Conservation (phyloP, 2,797 vertebrate species). For the Myiotriccus ornatus region DNA sequence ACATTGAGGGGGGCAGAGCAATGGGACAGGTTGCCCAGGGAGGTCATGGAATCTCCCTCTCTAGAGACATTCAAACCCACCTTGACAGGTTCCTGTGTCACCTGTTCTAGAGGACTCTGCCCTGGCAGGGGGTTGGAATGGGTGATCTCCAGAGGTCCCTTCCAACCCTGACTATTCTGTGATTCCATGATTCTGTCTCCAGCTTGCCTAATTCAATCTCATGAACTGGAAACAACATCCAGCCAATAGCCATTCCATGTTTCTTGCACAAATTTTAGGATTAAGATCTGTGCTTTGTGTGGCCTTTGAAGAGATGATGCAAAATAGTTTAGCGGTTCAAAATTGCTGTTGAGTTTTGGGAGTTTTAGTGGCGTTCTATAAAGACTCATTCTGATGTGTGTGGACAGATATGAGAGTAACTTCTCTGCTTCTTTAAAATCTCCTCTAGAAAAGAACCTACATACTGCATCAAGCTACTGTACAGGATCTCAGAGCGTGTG, state of each 20-base stretch:
- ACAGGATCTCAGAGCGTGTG: accelerated
- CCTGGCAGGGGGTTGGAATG: not conserved
- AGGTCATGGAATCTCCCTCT: not conserved
- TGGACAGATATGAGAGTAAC: accelerated
- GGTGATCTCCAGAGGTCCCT: not conserved
- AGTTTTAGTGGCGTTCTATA: not conserved
- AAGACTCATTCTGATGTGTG: not conserved
- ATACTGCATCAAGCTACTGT: not conserved
- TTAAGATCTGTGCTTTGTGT: not conserved
- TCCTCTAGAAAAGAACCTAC: not conserved
- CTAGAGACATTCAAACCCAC: not conserved
- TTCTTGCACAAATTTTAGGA: not conserved
- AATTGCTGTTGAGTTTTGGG: not conserved
- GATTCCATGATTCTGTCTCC: not conserved
- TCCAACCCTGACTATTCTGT: not conserved
- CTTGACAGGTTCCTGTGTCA: not conserved
- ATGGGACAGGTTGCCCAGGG: not conserved
- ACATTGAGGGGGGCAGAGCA: not conserved
- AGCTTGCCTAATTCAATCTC: not conserved
- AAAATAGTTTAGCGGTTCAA: not conserved
- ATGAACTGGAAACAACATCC: not conserved
- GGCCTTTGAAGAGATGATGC: not conserved
- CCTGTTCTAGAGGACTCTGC: not conserved
- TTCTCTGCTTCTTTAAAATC: not conserved
- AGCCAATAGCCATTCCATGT: not conserved